A percentile compares a stretch with the other conserved stretches of the same genome.
Conservation (phyloP, 2,797 vertebrate species). For the Centropyge bicolor region DNA sequence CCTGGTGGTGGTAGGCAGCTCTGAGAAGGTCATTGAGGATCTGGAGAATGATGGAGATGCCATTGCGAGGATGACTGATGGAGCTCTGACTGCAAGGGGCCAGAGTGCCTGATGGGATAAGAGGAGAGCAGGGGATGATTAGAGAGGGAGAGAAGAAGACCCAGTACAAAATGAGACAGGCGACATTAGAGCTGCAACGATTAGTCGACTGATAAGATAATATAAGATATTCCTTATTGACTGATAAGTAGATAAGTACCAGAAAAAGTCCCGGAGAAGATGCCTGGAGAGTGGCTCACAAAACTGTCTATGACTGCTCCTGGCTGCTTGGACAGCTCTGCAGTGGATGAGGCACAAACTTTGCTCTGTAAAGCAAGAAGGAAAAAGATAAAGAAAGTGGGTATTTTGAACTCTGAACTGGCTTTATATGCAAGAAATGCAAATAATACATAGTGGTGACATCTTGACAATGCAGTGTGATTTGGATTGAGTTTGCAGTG, state of each 20-base stretch:
- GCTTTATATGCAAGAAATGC: background rate
- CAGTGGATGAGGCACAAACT: constrained; percentile 68
- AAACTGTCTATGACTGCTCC: constrained; percentile 96
- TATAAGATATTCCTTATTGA: too few species aligned
- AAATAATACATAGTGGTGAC: background rate
- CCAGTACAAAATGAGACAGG: background rate
- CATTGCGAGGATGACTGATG: constrained; percentile 86
- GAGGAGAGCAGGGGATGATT: background rate
- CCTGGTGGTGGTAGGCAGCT: constrained; percentile 92
- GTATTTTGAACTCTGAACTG: background rate
- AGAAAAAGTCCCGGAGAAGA: constrained; percentile 97
- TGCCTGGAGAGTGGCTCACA: constrained; percentile 92
- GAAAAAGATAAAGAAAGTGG: background rate
- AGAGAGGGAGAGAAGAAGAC: background rate
- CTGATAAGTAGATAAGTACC: constrained; percentile 79
- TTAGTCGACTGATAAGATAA: too few species aligned
- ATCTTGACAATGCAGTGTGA: background rate
- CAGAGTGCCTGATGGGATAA: constrained; percentile 87
- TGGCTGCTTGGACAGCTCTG: constrained; percentile 85
- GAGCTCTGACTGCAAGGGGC: constrained; percentile 90
- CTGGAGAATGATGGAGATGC: constrained; percentile 93
- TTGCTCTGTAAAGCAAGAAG: constrained; percentile 78
- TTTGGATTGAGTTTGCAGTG: background rate
- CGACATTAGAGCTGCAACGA: background rate
- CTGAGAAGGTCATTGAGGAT: constrained; percentile 95